Conservation (phyloP, 2,797 vertebrate species). For the Sebastes itinus region DNA sequence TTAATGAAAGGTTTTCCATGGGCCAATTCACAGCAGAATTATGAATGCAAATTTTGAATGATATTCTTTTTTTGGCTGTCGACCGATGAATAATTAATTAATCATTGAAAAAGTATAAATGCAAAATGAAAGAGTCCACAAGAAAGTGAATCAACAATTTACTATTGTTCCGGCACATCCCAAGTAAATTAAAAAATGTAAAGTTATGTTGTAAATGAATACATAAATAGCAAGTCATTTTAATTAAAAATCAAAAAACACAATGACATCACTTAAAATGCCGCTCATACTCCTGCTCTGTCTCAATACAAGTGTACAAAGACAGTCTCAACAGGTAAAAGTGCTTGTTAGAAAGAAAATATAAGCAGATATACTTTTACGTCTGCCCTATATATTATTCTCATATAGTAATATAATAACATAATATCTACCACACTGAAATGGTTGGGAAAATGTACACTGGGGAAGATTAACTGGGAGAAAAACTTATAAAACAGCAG, state of each 20-base stretch:
- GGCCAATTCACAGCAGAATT: not conserved
- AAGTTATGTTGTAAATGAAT: not conserved
- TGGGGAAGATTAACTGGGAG: not conserved
- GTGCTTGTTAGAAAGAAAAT: not conserved
- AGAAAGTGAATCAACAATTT: not conserved
- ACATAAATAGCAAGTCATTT: not conserved
- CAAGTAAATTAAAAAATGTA: not conserved
- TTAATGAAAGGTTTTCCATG: not conserved
- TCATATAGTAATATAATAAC: not conserved
- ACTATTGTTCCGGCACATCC: not conserved
- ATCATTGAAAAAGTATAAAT: not conserved
- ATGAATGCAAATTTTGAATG: not conserved
- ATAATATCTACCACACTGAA: not conserved
- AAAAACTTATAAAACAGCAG: not conserved
- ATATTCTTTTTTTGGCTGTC: not conserved
- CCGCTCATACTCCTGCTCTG: not conserved
- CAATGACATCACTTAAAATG: not conserved
- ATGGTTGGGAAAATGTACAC: not conserved
- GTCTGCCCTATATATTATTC: not conserved
- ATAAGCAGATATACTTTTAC: not conserved
- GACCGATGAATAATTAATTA: not conserved
- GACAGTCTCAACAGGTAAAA: not conserved
- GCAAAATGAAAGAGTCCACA: not conserved
- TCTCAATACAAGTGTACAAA: no score
- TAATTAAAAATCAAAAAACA: not conserved